Base-by-base conservation (phyloP, 2,888 invertebrate species). In the Salticus scenicus region DNA sequence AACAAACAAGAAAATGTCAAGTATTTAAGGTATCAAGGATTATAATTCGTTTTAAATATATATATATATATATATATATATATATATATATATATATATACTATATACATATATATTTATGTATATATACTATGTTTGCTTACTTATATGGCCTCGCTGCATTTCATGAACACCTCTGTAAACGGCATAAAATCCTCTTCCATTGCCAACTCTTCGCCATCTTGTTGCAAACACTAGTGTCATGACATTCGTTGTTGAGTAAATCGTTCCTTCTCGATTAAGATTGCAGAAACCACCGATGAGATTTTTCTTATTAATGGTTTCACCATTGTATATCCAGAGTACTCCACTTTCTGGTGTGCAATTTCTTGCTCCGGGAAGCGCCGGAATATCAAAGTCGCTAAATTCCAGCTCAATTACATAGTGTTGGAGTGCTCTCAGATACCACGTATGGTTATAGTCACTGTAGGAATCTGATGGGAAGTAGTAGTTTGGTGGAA, bases 181-280 rank as follows among this genome's bases (percentile, higher is more conserved):
- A 1, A 88, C 87, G 0, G 89, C 89, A 72, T 89, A 89, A 66
- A 89, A 89, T 33, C 89, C 89, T 73, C 89, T 83, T 24, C 89
- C 89, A 73, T 89, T 89, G n/a, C 89, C 89, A 24, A 89, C 88
- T 67, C 87, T 88, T 30, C 87, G 83, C 79, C 89, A 78, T n/a
- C 87, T 82, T 4, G 88, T 89, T 8, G 82, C 82, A 63, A 88
- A 89, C 12, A 88, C 79, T 2, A 89, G 64, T 27, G 87, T 73
- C 84, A 89, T 84, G 33, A 77, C 71, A 33, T 85, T 87, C 8
- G 86, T 87, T 28, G 69, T 87, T 2, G 89, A 88, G 69, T 88
- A 87, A 7, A 89, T 51, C 14, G 87, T 86, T 37, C 89, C 89
- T 84, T 88, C 88, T 41, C 88, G 73, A 76, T 89, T 89, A 24